Percentiles rank a stretch among this genome's conserved stretches.
Conservation (phyloP, 2,888 invertebrate genomes). For the Seira musarum region DNA sequence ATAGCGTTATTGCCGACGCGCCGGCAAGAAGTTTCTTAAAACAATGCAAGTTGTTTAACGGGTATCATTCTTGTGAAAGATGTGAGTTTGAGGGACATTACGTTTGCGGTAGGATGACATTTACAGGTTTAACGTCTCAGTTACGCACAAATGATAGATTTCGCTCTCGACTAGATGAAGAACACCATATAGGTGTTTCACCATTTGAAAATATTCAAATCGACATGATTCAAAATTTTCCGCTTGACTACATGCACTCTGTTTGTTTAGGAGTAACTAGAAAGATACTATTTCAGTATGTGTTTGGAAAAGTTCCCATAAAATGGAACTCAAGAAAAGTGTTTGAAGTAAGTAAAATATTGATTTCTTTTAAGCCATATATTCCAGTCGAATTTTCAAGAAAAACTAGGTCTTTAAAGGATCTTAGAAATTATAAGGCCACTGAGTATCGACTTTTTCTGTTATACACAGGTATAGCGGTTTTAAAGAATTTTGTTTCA, state of each 20-base stretch:
- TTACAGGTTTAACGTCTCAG: neutral
- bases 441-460: slow-evolving; percentile 14
- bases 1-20: slow-evolving; percentile 41
- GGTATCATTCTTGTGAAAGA: slow-evolving; percentile 38
- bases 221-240: neutral
- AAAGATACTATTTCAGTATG: slow-evolving; percentile 10
- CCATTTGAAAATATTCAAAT: neutral
- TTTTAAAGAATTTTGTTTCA: neutral
- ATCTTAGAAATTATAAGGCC: slow-evolving; percentile 11
- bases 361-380: neutral
- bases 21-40: slow-evolving; percentile 43
- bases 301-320: slow-evolving; percentile 11
- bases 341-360: neutral
- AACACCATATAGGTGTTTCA: neutral
- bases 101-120: slow-evolving; percentile 20
- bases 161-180: neutral
- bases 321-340: slow-evolving; percentile 1
- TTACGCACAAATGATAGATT: neutral
- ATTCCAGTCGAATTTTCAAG: slow-evolving; percentile 6
- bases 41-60: slow-evolving; percentile 16
- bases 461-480: slow-evolving; percentile 13
- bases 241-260: slow-evolving; percentile 9
- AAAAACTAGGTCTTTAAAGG: neutral
- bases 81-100: slow-evolving; percentile 36
- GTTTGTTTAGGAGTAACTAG: slow-evolving; percentile 8